Base-by-base conservation (phyloP, 1,140 invertebrate genomes). In the Zaprionus lachaisei region DNA sequence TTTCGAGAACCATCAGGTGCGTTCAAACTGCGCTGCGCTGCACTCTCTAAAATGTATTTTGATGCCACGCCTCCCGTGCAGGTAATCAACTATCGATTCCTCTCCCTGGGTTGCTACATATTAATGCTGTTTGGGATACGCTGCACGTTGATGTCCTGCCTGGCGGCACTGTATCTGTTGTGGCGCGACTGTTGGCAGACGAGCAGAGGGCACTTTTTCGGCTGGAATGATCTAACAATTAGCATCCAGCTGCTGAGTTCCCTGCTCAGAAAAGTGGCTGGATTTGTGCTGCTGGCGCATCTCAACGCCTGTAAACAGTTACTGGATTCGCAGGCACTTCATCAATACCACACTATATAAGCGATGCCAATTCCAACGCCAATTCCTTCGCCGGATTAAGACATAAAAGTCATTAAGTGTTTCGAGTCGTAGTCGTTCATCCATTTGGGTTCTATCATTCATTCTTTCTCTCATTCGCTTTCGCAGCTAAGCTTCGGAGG, bases 261-360 rank as follows among this genome's bases (percentile, higher is more conserved):
- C 9, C 4, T 77, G 24, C 24, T 82, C 14, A 37, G 55, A 20
- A 79, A 72, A 70, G 9, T 70, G 2, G 77, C 66, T 9, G 80
- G 73, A 14, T 71, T 83, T 17, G 15, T 83, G 26, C 34, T 86
- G 17, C 44, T 83, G 0, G 61, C 68, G 1, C 56, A 63, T 26
- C 70, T 87, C 38, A 77, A 80, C 5, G 66, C 70, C 11, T 77
- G 83, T 55, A 78, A 78, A 41, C 89, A 78, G 77, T 83, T 78
- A 6, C 15, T 76, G 22, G 84, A 83, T 49, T 47, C 41, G 37
- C 20, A n/a, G 28, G 12, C 56, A 22, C 7, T 56, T 15, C 58
- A 41, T 31, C 20, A 38, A 65, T 38, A 38, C 15, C 38, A 41
- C n/a, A n/a, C 38, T 15, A 41, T 41, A 41, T 41, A 41, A n/a